Percentiles rank a stretch among this genome's conserved stretches.
phyloP scores from a whole-genome alignment of 2,797 vertebrate genomes.

The Ctenopoma multispine region DNA sequence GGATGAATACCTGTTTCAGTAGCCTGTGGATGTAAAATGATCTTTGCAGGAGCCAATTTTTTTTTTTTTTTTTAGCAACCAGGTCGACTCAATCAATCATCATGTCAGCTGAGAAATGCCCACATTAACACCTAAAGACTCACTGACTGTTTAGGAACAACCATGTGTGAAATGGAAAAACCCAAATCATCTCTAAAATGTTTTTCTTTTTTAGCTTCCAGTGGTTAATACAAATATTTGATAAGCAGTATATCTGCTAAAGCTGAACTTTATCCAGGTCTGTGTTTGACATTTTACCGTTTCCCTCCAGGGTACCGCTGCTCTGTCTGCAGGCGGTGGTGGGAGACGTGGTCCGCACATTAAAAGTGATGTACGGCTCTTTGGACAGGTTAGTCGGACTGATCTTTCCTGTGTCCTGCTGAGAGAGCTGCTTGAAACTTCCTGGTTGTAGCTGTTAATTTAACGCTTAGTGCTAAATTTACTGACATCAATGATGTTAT shows the following conservation, averaged over 20 bases:
- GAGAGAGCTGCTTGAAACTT: conserved; percentile 12
- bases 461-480: conserved; percentile 7
- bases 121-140: conserved; percentile 3
- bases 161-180: conserved; percentile 8
- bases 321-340: conserved; percentile 90
- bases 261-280: conserved; percentile 7
- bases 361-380: conserved; percentile 93
- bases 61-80: conserved; percentile 5
- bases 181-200: background rate
- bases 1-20: conserved; percentile 23
- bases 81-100: conserved; percentile 12
- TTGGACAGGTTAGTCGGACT: conserved; percentile 88
- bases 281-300: conserved; percentile 26
- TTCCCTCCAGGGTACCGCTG: conserved; percentile 88
- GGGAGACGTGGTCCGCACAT: conserved; percentile 87
- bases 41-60: conserved; percentile 12
- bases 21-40: conserved; percentile 24
- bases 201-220: conserved; percentile 6
- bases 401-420: conserved; percentile 23
- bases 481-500: conserved; percentile 5
- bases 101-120: background rate
- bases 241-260: conserved; percentile 13
- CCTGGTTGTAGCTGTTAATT: background rate
- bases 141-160: background rate
- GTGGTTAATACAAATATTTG: conserved; percentile 15